These are phyloP conservation scores for Mus pahari DNA, from an alignment of 2,113 vertebrate species.

Conservation along the genomic window DNA sequence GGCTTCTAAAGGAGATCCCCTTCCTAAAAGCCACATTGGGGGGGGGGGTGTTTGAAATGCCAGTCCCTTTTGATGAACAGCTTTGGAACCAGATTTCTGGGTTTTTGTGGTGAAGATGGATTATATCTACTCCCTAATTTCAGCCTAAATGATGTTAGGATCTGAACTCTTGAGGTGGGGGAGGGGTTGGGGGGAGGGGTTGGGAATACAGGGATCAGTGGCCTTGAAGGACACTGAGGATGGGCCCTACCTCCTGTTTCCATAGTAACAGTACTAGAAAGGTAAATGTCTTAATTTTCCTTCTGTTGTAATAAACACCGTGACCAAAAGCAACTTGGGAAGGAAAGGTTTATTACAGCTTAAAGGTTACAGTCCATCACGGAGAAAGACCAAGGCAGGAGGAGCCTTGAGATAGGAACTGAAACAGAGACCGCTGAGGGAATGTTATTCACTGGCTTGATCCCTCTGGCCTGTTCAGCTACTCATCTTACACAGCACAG, in stretches of 20 bases:
- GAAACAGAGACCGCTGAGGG: neutral
- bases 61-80: neutral
- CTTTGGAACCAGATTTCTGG: neutral
- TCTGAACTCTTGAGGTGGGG: neutral
- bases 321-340: neutral
- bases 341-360: neutral
- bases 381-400: neutral
- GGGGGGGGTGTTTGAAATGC: neutral
- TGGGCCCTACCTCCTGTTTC: neutral
- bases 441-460: neutral
- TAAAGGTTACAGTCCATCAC: neutral
- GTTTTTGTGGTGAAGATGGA: neutral
- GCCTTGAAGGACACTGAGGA: neutral
- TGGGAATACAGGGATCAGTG: too few species aligned
- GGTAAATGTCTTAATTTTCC: neutral
- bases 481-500: neutral
- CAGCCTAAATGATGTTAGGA: neutral
- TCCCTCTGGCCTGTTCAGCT: neutral
- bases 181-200: too few species aligned
- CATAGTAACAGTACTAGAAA: neutral
- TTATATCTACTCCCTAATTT: neutral
- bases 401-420: neutral
- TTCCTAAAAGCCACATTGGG: neutral
- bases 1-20: neutral
- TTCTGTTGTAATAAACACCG: neutral